These are phyloP conservation scores for Arctopsyche grandis DNA, from an alignment of 1,140 invertebrate genomes.

Conservation along the genomic window DNA sequence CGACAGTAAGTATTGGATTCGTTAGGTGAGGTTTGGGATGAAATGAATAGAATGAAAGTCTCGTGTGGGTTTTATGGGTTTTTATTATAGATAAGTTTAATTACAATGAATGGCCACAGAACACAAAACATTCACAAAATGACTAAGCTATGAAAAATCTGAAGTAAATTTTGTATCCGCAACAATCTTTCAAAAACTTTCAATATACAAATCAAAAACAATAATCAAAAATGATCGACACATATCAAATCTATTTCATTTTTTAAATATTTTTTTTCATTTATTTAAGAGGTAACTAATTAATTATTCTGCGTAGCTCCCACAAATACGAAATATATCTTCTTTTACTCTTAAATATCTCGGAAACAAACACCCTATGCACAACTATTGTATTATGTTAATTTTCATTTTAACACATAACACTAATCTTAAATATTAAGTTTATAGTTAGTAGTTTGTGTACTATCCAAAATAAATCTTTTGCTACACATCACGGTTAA, in stretches of 20 bases:
- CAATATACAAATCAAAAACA: slow-evolving; percentile 5
- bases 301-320: slow-evolving; percentile 45
- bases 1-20: too few relatives aligned
- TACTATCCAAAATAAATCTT: slow-evolving; percentile 55
- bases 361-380: slow-evolving; percentile 54
- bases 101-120: slow-evolving; percentile 55
- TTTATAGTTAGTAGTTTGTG: slow-evolving; percentile 50
- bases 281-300: slow-evolving; percentile 42
- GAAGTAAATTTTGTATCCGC: slow-evolving; percentile 46
- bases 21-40: too few relatives aligned
- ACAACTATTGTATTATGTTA: slow-evolving; percentile 54
- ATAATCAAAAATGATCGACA: slow-evolving; percentile 50
- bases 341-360: slow-evolving; percentile 48
- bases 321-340: slow-evolving; percentile 51
- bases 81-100: slow-evolving; percentile 54
- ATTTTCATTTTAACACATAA: slow-evolving; percentile 52
- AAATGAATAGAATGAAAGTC: too few relatives aligned
- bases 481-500: slow-evolving; percentile 48
- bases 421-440: slow-evolving; percentile 52
- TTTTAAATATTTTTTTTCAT: slow-evolving; percentile 43
- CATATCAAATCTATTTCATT: slow-evolving; percentile 55
- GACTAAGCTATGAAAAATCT: slow-evolving; percentile 54
- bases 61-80: slow-evolving; percentile 38
- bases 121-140: slow-evolving; percentile 55
- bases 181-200: slow-evolving; percentile 32